phyloP scores from a whole-genome alignment of 2,113 vertebrate genomes.

The Prionailurus bengalensis region DNA sequence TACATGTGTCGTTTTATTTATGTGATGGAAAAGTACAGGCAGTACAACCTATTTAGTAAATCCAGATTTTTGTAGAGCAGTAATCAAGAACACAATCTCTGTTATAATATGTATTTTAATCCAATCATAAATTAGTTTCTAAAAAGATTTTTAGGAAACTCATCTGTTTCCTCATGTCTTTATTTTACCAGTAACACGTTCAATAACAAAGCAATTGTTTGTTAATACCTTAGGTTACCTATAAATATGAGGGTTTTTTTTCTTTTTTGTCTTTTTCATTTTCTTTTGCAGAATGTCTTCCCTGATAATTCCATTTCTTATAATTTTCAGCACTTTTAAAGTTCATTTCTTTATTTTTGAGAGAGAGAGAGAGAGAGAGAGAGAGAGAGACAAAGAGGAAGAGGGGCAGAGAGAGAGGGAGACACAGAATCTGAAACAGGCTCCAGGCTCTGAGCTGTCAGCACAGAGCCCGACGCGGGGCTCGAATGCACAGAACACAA shows the following conservation, averaged over 20 bases:
- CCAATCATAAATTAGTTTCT: constrained; percentile 76
- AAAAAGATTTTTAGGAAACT: not conserved
- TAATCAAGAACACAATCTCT: constrained; percentile 83
- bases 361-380: too few relatives aligned
- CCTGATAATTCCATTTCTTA: not conserved
- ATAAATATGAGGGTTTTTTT: not conserved
- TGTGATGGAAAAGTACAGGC: constrained; percentile 79
- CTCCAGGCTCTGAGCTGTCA: too few relatives aligned
- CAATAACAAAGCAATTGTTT: not conserved
- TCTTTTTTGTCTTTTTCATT: not conserved
- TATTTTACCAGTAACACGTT: not conserved
- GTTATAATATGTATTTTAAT: constrained; percentile 69
- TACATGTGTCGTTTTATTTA: constrained; percentile 88
- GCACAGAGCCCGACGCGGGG: too few relatives aligned
- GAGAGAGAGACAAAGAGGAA: too few relatives aligned
- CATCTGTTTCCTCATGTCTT: not conserved
- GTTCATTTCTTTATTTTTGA: too few relatives aligned
- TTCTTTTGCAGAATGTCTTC: not conserved
- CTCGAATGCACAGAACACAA: too few relatives aligned
- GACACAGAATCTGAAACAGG: too few relatives aligned
- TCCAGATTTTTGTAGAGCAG: constrained; percentile 85
- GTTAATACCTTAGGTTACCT: not conserved
- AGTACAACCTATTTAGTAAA: constrained; percentile 85
- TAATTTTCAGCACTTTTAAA: not conserved
- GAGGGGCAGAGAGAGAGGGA: too few relatives aligned